Evolutionary conservation across 2,888 invertebrate genomes (phyloP).

Genomic region (Cephus pygmeus): DNA sequence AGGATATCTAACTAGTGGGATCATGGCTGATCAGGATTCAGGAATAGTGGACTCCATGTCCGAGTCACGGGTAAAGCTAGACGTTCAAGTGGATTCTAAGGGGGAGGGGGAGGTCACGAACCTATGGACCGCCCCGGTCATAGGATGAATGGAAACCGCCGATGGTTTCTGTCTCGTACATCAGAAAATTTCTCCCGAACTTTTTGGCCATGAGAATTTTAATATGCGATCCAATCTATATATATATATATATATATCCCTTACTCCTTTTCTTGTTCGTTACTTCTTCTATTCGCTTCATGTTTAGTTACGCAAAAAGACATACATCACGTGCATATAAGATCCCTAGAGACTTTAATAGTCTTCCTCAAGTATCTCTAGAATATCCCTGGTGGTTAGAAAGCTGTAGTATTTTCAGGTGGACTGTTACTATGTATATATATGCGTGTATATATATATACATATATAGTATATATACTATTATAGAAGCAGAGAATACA

Average conservation of each 20-base stretch:
- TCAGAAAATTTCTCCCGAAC: constrained; percentile 56
- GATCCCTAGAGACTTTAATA: neutral
- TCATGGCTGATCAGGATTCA: neutral
- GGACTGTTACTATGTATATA: neutral
- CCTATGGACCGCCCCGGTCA: constrained; percentile 45
- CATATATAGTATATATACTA: too few relatives aligned
- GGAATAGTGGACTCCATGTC: constrained; percentile 2
- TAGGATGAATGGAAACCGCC: constrained; percentile 51
- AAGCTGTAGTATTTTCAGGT: neutral
- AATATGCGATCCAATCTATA: neutral
- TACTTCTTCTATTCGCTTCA: neutral
- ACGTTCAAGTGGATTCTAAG: constrained; percentile 12
- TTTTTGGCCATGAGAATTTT: constrained; percentile 43
- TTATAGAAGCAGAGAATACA: constrained; percentile 12
- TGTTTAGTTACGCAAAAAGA: neutral
- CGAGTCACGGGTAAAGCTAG: constrained; percentile 29
- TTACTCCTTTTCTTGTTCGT: neutral
- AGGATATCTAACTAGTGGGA: constrained; percentile 9
- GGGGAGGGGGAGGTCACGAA: constrained; percentile 52
- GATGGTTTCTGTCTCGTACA: constrained; percentile 55
- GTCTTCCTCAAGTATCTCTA: neutral
- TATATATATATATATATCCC: too few relatives aligned
- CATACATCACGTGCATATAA: neutral
- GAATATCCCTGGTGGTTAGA: neutral
- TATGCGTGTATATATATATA: too few relatives aligned